Percentiles rank a stretch among this genome's conserved stretches.
Evolutionary conservation across 2,888 invertebrate genomes (phyloP).

Genomic region (Drosophila quinaria): DNA sequence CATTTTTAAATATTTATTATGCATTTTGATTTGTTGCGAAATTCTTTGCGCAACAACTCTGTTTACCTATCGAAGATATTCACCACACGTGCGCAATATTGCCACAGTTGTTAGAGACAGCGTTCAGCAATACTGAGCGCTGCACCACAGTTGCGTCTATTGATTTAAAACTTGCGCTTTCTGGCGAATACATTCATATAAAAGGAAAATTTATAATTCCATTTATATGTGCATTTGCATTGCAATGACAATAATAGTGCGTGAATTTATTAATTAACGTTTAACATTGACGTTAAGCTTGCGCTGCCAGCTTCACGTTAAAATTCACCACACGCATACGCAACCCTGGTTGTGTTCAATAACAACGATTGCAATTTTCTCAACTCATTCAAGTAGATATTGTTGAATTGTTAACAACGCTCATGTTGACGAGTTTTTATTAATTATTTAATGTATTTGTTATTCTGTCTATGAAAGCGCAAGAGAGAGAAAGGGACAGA

Average conservation of each 20-base stretch:
- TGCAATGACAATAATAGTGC: not conserved
- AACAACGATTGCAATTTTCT: conserved; percentile 32
- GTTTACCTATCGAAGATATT: conserved; percentile 16
- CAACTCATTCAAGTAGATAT: conserved; percentile 84
- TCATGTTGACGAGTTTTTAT: conserved; percentile 78
- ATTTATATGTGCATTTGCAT: not conserved
- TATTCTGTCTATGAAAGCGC: conserved; percentile 79
- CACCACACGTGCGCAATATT: conserved; percentile 17
- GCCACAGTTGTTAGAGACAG: conserved; percentile 1
- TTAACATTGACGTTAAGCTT: not conserved
- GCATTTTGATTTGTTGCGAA: conserved; percentile 16
- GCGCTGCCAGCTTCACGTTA: not conserved
- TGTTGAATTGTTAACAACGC: conserved; percentile 84
- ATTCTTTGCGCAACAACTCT: conserved; percentile 9
- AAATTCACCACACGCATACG: conserved; percentile 28
- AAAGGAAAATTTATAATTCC: not conserved
- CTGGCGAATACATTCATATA: not conserved
- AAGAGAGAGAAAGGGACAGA: conserved; percentile 69
- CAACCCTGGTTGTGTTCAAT: conserved; percentile 38
- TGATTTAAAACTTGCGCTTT: not conserved
- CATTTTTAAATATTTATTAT: not conserved
- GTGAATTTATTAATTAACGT: not conserved
- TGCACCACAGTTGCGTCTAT: not conserved
- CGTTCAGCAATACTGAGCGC: not conserved
- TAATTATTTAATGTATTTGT: conserved; percentile 81